Evolutionary conservation across 92 coral and sea anemone genomes (phyloP), one percentile per base, ranked within the genome.

Genomic region (Phenganax marumi): DNA sequence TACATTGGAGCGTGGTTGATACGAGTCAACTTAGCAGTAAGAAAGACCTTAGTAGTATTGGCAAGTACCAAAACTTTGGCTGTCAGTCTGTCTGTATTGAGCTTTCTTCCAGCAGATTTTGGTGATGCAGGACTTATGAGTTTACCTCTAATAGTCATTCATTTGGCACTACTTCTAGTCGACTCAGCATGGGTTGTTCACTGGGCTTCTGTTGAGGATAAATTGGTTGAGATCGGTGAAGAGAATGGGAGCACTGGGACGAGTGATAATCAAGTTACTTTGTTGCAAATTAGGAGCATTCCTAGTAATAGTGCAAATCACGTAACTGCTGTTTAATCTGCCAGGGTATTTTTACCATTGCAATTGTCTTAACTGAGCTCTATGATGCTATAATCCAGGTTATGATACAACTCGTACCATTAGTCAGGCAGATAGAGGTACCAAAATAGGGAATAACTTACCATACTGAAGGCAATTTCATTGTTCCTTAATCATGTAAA

Each of bases 51-150:
- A 16, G 89, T 96, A 26, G 81, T 96, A 11, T 76, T 96, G 71
- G 97, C 97, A 11, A 96, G 99, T 75, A 97, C 89, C 68, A 96
- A 96, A 77, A 92, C 99, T 7, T 61, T 96, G 33, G 86, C 97
- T 0, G 91, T 96, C 26, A 92, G 97, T 14, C 88, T 96, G 53
- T 91, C 99, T 3, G 87, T 96, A 4, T 26, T 90, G 21, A 89
- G 89, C 12, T 85, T 86, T 50, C 81, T 96, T 26, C 97, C 99
- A n/a, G 89, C 91, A 65, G 90, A 84, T n/a, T 85, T 87, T 18
- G 82, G 84, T 46, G 89, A 91, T 53, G 93, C 91, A 57, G 99
- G 99, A 13, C 76, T 96, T 12, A 86, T 96, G 63, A 90, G 93
- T 13, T 63, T 96, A 39, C 99, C 99, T 0, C 74, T 96, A 22